Conservation (phyloP, 2,797 vertebrate species). For the Neostethus bicornis region DNA sequence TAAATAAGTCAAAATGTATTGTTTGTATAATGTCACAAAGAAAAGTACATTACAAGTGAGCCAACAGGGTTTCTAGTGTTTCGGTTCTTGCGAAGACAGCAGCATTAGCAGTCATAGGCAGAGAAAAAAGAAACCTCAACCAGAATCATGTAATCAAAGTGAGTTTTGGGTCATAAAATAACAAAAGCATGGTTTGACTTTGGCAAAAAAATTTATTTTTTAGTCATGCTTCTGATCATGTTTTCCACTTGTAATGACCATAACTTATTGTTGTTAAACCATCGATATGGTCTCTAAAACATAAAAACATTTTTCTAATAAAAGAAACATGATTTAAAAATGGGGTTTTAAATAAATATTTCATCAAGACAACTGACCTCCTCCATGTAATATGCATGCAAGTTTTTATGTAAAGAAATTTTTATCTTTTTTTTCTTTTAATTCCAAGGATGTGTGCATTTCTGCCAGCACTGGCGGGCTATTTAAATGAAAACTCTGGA, state of each 20-base stretch:
- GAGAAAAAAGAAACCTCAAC: neutral
- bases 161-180: neutral
- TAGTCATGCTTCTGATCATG: neutral
- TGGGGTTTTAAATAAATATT: neutral
- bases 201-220: neutral
- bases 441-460: neutral
- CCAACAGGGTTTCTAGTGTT: too few species aligned
- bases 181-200: neutral
- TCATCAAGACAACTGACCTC: neutral
- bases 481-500: slow-evolving; percentile 1
- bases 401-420: neutral
- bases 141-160: neutral
- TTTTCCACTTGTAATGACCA: neutral
- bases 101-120: neutral
- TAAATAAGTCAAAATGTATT: too few species aligned
- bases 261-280: too few species aligned
- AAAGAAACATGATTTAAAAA: neutral
- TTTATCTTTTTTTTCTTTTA: neutral
- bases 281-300: neutral
- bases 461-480: neutral
- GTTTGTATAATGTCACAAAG: too few species aligned
- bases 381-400: neutral
- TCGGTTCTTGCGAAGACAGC: neutral
- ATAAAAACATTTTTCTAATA: neutral
- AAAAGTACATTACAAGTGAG: neutral